Percentiles rank a stretch among this genome's conserved stretches.
These are phyloP conservation scores for Phataginus tetradactyla DNA, from an alignment of 2,797 vertebrate species.

Conservation along the genomic window DNA sequence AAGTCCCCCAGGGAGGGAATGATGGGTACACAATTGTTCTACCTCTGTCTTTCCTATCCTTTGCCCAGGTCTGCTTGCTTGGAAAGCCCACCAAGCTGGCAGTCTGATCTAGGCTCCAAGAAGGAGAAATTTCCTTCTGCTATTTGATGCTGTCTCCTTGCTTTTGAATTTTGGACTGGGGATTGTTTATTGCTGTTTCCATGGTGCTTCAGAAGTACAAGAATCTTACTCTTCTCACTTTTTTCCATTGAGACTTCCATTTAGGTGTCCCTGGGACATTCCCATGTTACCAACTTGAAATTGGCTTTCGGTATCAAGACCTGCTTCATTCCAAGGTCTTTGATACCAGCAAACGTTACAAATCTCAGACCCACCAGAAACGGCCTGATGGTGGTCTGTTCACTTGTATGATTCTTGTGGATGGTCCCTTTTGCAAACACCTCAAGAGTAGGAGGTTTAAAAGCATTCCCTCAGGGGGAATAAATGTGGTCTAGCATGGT, in stretches of 20 bases:
- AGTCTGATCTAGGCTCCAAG: not conserved
- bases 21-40: not conserved
- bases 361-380: not conserved
- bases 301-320: not conserved
- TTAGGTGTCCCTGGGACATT: not conserved
- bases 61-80: not conserved
- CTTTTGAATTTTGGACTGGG: slow-evolving; percentile 2
- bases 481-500: not conserved
- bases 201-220: not conserved
- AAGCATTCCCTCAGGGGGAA: not conserved
- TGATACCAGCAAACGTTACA: not conserved
- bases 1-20: not conserved
- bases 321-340: not conserved
- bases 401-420: not conserved
- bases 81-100: not conserved
- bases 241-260: not conserved
- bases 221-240: not conserved
- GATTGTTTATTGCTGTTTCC: not conserved
- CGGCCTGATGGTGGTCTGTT: not conserved
- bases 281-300: not conserved
- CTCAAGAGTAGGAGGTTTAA: not conserved
- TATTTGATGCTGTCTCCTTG: not conserved
- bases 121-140: not conserved
- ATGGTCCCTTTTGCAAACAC: not conserved
- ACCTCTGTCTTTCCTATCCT: not conserved